Conservation (phyloP, 2,888 invertebrate species). For the Dryomyza anilis region DNA sequence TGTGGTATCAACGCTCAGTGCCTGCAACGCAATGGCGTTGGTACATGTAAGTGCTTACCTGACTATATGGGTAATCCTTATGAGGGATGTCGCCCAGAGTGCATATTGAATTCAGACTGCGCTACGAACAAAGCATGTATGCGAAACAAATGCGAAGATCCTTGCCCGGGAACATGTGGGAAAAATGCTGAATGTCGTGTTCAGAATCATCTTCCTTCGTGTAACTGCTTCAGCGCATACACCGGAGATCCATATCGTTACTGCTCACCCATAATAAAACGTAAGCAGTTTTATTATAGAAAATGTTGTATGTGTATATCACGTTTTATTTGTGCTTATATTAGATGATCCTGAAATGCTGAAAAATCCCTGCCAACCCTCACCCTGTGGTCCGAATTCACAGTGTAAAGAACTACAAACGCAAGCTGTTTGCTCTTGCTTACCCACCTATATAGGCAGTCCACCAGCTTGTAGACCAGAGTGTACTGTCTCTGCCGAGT, state of each 20-base stretch:
- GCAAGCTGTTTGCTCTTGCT: constrained; percentile 68
- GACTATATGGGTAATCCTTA: constrained; percentile 80
- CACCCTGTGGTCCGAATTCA: constrained; percentile 71
- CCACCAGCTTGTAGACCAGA: constrained; percentile 80
- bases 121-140: constrained; percentile 72
- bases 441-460: constrained; percentile 67
- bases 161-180: constrained; percentile 79
- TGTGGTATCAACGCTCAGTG: constrained; percentile 81
- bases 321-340: too few species aligned
- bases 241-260: constrained; percentile 77
- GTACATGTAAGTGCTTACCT: constrained; percentile 72
- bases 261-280: constrained; percentile 63
- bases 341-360: too few species aligned
- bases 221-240: constrained; percentile 72
- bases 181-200: constrained; percentile 77
- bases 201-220: constrained; percentile 71
- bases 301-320: too few species aligned
- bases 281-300: constrained; percentile 63
- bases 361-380: constrained; percentile 66
- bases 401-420: constrained; percentile 65
- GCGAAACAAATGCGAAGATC: constrained; percentile 75
- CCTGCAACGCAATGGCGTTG: constrained; percentile 67
- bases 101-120: constrained; percentile 75
- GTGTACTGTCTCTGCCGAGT: constrained; percentile 74
- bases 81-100: constrained; percentile 76